A percentile compares a stretch with the other conserved stretches of the same genome.
These are phyloP conservation scores for Drosophila arizonae DNA, from an alignment of 1,140 invertebrate species.

Conservation along the genomic window DNA sequence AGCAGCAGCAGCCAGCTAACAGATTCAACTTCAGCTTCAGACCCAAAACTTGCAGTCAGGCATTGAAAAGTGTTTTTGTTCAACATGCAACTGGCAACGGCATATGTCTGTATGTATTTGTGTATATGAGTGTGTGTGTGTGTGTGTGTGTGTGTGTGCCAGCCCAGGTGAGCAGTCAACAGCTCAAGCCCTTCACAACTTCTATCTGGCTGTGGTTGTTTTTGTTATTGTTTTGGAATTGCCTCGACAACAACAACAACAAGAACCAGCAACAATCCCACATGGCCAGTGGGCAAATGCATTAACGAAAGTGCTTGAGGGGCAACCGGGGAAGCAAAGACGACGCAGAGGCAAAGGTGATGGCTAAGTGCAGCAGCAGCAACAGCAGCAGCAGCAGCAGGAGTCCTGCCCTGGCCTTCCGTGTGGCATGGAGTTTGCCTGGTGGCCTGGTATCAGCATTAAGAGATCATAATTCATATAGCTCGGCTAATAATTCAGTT, in stretches of 20 bases:
- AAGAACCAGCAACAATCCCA: slow-evolving; percentile 56
- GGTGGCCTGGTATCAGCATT: slow-evolving; percentile 67
- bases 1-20: not conserved
- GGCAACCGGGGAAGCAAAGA: not conserved
- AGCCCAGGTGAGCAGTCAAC: slow-evolving; percentile 58
- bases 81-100: slow-evolving; percentile 25
- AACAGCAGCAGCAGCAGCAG: not conserved
- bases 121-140: slow-evolving; percentile 10
- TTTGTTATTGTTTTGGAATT: slow-evolving; percentile 70
- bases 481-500: slow-evolving; percentile 81
- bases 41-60: slow-evolving; percentile 8
- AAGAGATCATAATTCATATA: slow-evolving; percentile 81
- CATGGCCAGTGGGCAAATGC: slow-evolving; percentile 80
- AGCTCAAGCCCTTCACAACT: slow-evolving; percentile 40
- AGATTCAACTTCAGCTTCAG: slow-evolving; percentile 6
- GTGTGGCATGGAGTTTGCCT: not conserved
- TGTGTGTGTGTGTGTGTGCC: slow-evolving; percentile 14
- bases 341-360: no score
- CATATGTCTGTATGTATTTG: slow-evolving; percentile 6
- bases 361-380: no score
- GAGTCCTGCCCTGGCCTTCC: not conserved
- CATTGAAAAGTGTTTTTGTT: slow-evolving; percentile 51
- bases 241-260: slow-evolving; percentile 44
- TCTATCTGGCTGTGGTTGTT: slow-evolving; percentile 28
- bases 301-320: slow-evolving; percentile 72